A percentile compares a stretch with the other conserved stretches of the same genome.
Evolutionary conservation across 2,888 invertebrate genomes (phyloP).

Genomic region (Hipparchia semele): DNA sequence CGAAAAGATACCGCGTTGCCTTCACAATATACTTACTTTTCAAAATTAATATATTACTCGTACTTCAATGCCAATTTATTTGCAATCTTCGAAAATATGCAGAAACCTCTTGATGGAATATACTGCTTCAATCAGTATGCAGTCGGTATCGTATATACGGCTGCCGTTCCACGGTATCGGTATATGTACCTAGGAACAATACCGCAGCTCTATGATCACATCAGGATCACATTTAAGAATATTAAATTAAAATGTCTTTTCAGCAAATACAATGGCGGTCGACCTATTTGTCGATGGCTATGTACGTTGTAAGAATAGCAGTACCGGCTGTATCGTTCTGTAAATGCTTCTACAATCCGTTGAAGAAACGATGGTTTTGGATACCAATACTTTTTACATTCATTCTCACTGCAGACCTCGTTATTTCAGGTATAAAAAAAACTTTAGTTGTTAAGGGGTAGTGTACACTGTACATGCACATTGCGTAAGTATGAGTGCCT

Average conservation of each 20-base stretch:
- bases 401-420: slow-evolving; percentile 75
- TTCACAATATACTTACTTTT: too few relatives aligned
- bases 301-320: slow-evolving; percentile 69
- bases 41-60: too few relatives aligned
- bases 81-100: too few relatives aligned
- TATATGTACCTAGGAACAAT: too few relatives aligned
- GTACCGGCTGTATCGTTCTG: slow-evolving; percentile 64
- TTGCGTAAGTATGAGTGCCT: too few relatives aligned
- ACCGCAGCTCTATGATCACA: too few relatives aligned
- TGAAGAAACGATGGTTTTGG: slow-evolving; percentile 69
- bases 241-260: slow-evolving; percentile 40
- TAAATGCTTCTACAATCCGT: slow-evolving; percentile 65
- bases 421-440: slow-evolving; percentile 73
- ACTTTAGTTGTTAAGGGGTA: background rate
- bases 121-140: too few relatives aligned
- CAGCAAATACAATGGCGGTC: slow-evolving; percentile 70
- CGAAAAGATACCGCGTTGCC: too few relatives aligned
- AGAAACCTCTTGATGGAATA: too few relatives aligned
- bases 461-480: background rate
- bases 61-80: too few relatives aligned
- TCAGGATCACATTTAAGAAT: background rate
- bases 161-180: too few relatives aligned
- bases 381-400: slow-evolving; percentile 70
- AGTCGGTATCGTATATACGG: background rate
- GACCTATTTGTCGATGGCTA: slow-evolving; percentile 67